A percentile compares a stretch with the other conserved stretches of the same genome.
Conservation (phyloP, 2,797 vertebrate species). For the Otus scops region DNA sequence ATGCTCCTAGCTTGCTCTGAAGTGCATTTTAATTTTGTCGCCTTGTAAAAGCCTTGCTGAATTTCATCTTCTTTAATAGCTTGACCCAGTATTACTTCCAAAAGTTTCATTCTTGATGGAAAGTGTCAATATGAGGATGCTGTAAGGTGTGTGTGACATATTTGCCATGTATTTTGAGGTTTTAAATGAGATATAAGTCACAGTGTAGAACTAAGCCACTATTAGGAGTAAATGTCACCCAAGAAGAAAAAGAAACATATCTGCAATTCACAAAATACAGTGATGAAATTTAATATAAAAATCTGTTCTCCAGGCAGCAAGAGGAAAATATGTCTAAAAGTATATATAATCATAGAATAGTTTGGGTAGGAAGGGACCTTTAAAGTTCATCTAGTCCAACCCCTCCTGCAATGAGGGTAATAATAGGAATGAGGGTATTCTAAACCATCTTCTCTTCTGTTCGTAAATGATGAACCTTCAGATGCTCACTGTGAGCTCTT, state of each 20-base stretch:
- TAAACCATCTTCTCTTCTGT: not conserved
- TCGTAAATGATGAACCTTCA: not conserved
- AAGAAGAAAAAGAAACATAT: not conserved
- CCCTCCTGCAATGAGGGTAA: not conserved
- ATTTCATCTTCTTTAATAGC: constrained; percentile 3
- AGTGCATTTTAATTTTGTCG: not conserved
- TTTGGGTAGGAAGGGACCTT: not conserved
- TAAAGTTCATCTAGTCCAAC: not conserved
- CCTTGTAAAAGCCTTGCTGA: not conserved
- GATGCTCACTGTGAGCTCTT: not conserved
- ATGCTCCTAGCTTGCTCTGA: not conserved
- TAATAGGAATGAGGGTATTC: not conserved
- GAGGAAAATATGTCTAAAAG: not conserved
- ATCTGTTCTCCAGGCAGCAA: not conserved
- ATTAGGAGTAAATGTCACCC: not conserved
- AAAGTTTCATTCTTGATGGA: not conserved
- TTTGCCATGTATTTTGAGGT: not conserved
- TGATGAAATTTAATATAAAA: not conserved
- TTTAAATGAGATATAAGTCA: not conserved
- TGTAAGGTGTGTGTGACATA: not conserved
- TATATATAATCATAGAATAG: not conserved
- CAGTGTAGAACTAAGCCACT: not conserved
- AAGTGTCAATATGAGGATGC: not conserved
- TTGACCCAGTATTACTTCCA: not conserved
- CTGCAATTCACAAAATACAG: not conserved